A percentile compares a stretch with the other conserved stretches of the same genome.
These are phyloP conservation scores for Hypsopygia costalis DNA, from an alignment of 2,888 invertebrate species.

Conservation along the genomic window DNA sequence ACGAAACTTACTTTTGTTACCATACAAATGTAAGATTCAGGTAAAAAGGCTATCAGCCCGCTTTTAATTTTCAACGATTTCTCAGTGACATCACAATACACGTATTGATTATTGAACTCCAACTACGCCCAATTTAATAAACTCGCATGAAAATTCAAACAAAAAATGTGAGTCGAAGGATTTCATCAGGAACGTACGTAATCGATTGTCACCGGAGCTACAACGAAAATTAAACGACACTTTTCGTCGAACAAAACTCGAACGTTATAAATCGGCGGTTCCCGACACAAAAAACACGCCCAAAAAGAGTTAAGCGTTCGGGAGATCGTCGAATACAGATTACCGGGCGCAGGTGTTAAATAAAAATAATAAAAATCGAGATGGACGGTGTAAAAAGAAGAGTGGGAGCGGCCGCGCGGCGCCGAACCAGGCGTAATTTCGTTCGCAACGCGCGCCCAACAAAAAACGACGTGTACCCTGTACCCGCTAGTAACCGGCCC, in stretches of 20 bases:
- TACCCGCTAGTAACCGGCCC: conserved; percentile 14
- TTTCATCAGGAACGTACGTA: conserved; percentile 59
- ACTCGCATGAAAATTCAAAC: conserved; percentile 1
- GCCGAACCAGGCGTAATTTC: conserved; percentile 69
- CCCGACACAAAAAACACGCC: conserved; percentile 56
- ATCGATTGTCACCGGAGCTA: conserved; percentile 68
- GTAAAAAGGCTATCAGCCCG: neutral
- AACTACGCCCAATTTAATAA: neutral
- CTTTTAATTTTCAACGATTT: neutral
- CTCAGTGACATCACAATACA: neutral
- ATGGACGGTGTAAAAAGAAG: conserved; percentile 66
- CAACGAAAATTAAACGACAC: conserved; percentile 75
- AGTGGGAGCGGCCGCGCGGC: conserved; percentile 69
- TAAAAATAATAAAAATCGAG: conserved; percentile 78
- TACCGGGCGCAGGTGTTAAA: conserved; percentile 79
- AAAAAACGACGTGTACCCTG: conserved; percentile 49
- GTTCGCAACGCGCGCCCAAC: conserved; percentile 59
- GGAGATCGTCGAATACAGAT: conserved; percentile 77
- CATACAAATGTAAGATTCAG: no score
- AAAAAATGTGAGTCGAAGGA: conserved; percentile 19
- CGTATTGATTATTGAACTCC: neutral
- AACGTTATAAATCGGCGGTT: conserved; percentile 63
- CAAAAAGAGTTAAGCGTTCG: conserved; percentile 79
- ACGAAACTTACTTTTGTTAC: no score
- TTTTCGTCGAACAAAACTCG: conserved; percentile 63